A percentile compares a stretch with the other conserved stretches of the same genome.
These are phyloP conservation scores for Bettongia penicillata DNA, from an alignment of 2,113 vertebrate genomes.

Conservation along the genomic window DNA sequence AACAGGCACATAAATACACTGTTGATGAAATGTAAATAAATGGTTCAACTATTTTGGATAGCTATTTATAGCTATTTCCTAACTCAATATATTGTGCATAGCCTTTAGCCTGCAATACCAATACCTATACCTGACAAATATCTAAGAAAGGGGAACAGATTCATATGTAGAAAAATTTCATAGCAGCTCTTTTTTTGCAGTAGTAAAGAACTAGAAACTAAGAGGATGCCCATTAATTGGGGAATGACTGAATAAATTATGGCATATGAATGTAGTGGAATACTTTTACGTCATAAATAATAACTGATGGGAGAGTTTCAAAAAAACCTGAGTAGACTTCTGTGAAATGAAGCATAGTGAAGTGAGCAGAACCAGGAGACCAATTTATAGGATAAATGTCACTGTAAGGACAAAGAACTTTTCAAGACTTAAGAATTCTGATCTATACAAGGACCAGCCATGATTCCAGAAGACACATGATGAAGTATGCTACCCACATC, in stretches of 20 bases:
- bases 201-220: neutral
- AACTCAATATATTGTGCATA: neutral
- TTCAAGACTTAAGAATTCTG: neutral
- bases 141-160: too few species aligned
- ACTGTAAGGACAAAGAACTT: neutral
- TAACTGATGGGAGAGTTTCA: neutral
- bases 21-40: neutral
- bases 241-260: neutral
- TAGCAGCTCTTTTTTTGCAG: too few species aligned
- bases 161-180: too few species aligned
- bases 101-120: neutral
- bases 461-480: neutral
- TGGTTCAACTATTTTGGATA: neutral
- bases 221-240: neutral
- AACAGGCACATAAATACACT: neutral
- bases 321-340: neutral
- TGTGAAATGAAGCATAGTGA: neutral
- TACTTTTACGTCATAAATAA: neutral
- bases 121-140: too few species aligned
- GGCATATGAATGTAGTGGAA: neutral
- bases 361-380: neutral
- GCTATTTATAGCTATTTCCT: neutral
- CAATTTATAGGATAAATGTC: neutral
- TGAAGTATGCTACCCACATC: neutral
- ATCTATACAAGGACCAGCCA: neutral